Evolutionary conservation across 2,113 vertebrate species (phyloP).

Genomic region (Upupa epops): DNA sequence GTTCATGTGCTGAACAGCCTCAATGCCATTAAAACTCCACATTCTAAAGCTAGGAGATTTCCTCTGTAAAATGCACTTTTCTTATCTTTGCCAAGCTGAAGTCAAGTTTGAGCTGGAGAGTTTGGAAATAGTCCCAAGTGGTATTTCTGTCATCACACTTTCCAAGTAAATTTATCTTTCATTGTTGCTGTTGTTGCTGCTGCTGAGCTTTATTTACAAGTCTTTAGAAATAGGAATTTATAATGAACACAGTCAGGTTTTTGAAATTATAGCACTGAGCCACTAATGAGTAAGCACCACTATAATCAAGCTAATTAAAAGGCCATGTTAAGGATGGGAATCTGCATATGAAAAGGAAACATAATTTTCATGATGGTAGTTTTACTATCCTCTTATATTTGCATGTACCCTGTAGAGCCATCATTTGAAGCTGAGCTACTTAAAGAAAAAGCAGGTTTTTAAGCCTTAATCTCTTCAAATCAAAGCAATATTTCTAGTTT

Average conservation of each 20-base stretch:
- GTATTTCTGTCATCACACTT: conserved; percentile 23
- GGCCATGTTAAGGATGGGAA: conserved; percentile 39
- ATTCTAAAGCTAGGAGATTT: neutral
- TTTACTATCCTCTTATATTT: conserved; percentile 48
- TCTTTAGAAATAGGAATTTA: conserved; percentile 28
- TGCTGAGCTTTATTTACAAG: conserved; percentile 51
- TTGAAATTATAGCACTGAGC: conserved; percentile 47
- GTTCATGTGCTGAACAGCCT: neutral
- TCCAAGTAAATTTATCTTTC: neutral
- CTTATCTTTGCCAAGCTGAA: conserved; percentile 19
- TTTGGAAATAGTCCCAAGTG: conserved; percentile 33
- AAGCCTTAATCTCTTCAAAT: conserved; percentile 42
- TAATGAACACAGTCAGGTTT: conserved; percentile 38
- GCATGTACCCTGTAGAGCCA: conserved; percentile 16
- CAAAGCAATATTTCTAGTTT: conserved; percentile 28
- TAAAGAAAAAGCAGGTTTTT: conserved; percentile 21
- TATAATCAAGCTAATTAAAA: conserved; percentile 67
- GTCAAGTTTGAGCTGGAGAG: neutral
- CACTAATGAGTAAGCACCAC: conserved; percentile 24
- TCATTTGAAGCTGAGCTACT: conserved; percentile 26
- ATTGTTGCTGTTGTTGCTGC: conserved; percentile 12
- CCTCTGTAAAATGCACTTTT: neutral
- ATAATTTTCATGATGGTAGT: conserved; percentile 39
- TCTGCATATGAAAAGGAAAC: conserved; percentile 59
- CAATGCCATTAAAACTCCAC: neutral